Evolutionary conservation across 2,113 vertebrate genomes (phyloP).

Genomic region (Pardalotus punctatus): DNA sequence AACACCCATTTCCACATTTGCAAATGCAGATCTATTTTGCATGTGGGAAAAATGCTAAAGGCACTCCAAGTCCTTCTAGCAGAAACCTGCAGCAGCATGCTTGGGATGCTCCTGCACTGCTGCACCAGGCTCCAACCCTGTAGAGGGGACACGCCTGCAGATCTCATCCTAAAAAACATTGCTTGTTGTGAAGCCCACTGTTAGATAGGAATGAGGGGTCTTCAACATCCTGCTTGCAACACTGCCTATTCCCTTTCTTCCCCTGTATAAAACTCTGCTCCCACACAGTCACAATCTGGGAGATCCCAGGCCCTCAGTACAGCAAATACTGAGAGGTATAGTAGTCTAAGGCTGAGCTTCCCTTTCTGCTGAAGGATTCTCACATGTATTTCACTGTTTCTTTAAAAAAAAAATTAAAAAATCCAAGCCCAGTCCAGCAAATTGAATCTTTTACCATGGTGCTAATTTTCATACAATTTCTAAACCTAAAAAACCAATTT

Average conservation of each 20-base stretch:
- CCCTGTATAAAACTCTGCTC: background rate
- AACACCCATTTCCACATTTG: background rate
- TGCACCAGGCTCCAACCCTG: background rate
- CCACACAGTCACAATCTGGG: background rate
- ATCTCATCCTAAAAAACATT: background rate
- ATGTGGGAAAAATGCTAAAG: background rate
- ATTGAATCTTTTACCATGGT: background rate
- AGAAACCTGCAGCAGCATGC: background rate
- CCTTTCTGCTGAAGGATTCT: background rate
- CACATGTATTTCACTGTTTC: background rate
- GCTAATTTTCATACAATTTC: background rate
- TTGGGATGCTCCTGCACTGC: background rate
- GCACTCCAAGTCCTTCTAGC: background rate
- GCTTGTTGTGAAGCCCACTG: background rate
- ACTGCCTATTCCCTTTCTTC: background rate
- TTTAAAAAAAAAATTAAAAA: background rate
- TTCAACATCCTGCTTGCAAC: background rate
- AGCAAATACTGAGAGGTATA: background rate
- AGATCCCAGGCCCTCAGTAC: background rate
- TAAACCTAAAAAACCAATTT: background rate
- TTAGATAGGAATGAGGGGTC: background rate
- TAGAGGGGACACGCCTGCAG: accelerated
- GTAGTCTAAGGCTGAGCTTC: background rate
- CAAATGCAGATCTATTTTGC: background rate
- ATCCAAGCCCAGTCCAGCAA: background rate